These are phyloP conservation scores for Hippoglossus stenolepis DNA, from an alignment of 2,113 vertebrate genomes.

Conservation along the genomic window DNA sequence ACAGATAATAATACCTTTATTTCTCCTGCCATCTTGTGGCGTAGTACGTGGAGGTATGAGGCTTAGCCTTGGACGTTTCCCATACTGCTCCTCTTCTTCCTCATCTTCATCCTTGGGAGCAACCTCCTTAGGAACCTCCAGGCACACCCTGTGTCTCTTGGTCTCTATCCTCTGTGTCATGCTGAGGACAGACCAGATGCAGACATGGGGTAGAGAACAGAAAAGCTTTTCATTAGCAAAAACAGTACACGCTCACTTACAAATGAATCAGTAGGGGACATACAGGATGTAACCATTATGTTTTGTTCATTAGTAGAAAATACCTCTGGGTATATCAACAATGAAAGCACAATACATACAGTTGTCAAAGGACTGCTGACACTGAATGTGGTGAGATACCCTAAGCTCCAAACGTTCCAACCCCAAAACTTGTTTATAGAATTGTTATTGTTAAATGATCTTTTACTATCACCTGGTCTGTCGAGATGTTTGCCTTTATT, in stretches of 20 bases:
- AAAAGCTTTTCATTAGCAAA: no score
- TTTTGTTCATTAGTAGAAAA: no score
- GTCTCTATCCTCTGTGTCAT: conserved; percentile 94
- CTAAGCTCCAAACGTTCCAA: no score
- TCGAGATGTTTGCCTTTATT: neutral
- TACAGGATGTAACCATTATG: no score
- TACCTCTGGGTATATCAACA: no score
- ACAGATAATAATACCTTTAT: conserved; percentile 60
- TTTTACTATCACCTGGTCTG: neutral
- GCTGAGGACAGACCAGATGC: conserved; percentile 72
- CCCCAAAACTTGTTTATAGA: no score
- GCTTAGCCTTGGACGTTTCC: conserved; percentile 77
- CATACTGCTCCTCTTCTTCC: conserved; percentile 67
- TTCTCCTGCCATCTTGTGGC: conserved; percentile 65
- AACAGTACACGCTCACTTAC: no score
- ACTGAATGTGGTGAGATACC: no score
- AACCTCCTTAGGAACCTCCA: conserved; percentile 93
- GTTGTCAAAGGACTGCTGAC: no score
- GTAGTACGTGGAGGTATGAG: conserved; percentile 58
- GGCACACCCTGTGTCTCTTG: conserved; percentile 94
- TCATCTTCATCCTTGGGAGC: conserved; percentile 88
- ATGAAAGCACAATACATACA: no score
- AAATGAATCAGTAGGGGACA: no score
- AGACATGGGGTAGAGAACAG: neutral
- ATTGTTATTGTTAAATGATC: no score